Base-by-base conservation (phyloP, 1,140 invertebrate species). In the Drosophila trapezifrons region DNA sequence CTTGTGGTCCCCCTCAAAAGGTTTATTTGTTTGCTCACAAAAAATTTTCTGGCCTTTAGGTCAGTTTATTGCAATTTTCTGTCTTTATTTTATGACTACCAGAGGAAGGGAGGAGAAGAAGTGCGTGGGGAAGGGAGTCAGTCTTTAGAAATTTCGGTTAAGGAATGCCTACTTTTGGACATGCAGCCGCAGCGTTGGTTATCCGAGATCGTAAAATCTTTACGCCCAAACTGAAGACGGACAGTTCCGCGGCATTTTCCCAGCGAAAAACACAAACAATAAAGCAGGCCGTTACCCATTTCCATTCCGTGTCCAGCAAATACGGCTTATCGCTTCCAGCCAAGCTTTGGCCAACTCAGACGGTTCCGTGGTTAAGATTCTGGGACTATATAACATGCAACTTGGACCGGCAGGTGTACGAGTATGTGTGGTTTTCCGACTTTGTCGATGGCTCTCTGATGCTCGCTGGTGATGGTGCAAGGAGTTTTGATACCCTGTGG, bases 141-240 rank as follows among this genome's bases (percentile, higher is more conserved):
- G 18, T 32, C 17, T 54, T 25, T 65, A 8, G 29, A 56, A 37
- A 57, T 37, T 18, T 57, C 25, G 15, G 37, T 20, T 35, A 22
- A 40, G 32, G 38, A 56, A 63, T 64, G 37, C 63, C 57, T 64
- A 56, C 35, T 75, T 56, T 64, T 43, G 25, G 22, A 40, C 69
- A 58, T 52, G 38, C 18, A 57, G 12, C 52, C 54, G 3, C 29
- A 38, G 27, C 27, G 22, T 63, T 73, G 35, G 72, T 32, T 22
- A 37, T 58, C 29, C 37, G 6, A 55, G 25, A 32, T 76, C 71
- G 35, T 76, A 66, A 76, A 76, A 76, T 76, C 54, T 66, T 76
- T 64, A 75, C 49, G 43, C 25, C 15, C 17, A 54, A 54, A 54
- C 66, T 38, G 58, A 57, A 60, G 55, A 38, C 22, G 27, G 38